Base-by-base conservation (phyloP, 2,113 vertebrate genomes). In the Plectropomus leopardus region DNA sequence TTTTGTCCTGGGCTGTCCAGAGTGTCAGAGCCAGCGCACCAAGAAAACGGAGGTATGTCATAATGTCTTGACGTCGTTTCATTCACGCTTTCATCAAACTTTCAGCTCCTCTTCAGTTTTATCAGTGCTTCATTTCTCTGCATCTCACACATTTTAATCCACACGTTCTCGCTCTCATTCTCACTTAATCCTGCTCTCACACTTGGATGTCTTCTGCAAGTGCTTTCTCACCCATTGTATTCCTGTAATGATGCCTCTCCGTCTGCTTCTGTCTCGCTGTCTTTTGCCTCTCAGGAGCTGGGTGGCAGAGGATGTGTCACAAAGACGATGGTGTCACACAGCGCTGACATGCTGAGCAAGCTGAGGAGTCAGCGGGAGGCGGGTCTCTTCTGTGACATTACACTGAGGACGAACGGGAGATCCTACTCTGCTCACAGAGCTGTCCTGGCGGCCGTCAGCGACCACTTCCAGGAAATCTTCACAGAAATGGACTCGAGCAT, bases 401-500 rank as follows among this genome's bases (percentile, higher is more conserved):
- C 93, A 26, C 85, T 96, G 87, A 92, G 92, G 68, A 95, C 94
- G 0, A 92, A 86, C 36, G 89, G 95, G 3, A 86, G 86, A 17
- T 92, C 92, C 3, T 96, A 93, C 84, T 89, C 93, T 2, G 95
- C 95, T 4, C 95, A 96, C 86, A 92, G 88, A 84, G 93, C 95
- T 0, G 95, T 96, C 4, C 85, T 96, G 83, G 95, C 95, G 0
- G 95, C 95, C 0, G 95, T 95, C 83, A 96, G 95, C 64, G 95
- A 96, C 82, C 95, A 96, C 90, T 96, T 96, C 78, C 94, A 96
- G 78, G 95, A 96, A 74, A 85, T 96, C 48, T 96, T 96, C 69
- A 89, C 91, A 19, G 95, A 95, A 71, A 95, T 95, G 93, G 95
- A 94, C 73, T 90, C 88, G 0, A 90, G 65, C 80, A 84, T 86